These are phyloP conservation scores for Leptopilina drosophilae DNA, from an alignment of 2,888 invertebrate genomes.

Conservation along the genomic window DNA sequence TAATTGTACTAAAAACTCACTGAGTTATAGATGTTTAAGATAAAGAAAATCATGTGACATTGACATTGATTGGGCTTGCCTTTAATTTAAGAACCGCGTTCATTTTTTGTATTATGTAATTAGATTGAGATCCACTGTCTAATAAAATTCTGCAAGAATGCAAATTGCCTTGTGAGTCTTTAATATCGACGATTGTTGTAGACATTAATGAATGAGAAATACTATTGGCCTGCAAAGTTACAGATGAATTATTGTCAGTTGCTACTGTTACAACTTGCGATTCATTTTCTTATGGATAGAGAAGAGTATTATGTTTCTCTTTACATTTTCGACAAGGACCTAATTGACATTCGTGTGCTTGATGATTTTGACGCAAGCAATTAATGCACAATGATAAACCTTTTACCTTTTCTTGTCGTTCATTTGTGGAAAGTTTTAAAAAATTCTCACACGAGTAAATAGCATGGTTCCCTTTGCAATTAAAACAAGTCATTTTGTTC, in stretches of 20 bases:
- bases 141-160: neutral
- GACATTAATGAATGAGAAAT: neutral
- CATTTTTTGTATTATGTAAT: neutral
- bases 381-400: neutral
- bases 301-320: neutral
- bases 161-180: neutral
- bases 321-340: slow-evolving; percentile 1
- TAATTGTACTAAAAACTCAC: neutral
- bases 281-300: neutral
- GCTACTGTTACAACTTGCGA: no score
- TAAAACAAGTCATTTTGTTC: neutral
- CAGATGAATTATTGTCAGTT: neutral
- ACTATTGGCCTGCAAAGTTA: neutral
- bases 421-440: neutral
- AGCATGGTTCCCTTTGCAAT: neutral
- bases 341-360: neutral
- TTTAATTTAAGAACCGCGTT: neutral
- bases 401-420: neutral
- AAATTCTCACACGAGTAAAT: neutral
- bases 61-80: neutral
- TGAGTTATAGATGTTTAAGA: neutral
- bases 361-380: neutral
- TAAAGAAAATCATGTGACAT: neutral
- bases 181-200: neutral
- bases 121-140: slow-evolving; percentile 1